phyloP scores from a whole-genome alignment of 92 coral and sea anemone genomes.

The Pocillopora meandrina region DNA sequence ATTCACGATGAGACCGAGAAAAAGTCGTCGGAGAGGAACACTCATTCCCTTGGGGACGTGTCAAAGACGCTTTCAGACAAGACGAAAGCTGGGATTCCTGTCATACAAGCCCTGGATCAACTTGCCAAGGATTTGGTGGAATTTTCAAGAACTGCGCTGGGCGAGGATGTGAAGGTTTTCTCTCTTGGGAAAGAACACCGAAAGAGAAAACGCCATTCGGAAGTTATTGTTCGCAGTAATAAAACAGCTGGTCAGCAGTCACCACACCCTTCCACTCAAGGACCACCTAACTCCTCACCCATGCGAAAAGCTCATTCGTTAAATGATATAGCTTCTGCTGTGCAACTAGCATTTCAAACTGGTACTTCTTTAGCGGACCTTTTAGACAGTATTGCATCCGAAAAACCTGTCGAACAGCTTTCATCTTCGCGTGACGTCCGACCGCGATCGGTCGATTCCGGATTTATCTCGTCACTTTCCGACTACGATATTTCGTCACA shows the following conservation, averaged over 20 bases:
- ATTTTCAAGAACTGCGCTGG: conserved; percentile 27
- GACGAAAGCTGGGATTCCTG: conserved; percentile 75
- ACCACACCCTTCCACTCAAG: conserved; percentile 11
- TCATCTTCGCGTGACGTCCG: conserved; percentile 20
- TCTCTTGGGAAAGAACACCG: conserved; percentile 1
- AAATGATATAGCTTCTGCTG: conserved; percentile 83
- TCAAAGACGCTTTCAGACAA: conserved; percentile 68
- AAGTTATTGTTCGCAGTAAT: background rate
- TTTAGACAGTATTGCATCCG: conserved; percentile 54
- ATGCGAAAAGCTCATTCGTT: conserved; percentile 68
- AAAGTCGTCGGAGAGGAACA: conserved; percentile 52
- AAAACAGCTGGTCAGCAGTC: background rate
- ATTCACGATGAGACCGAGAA: conserved; percentile 14
- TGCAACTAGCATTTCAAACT: conserved; percentile 68
- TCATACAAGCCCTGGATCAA: conserved; percentile 78
- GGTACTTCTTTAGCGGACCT: conserved; percentile 59
- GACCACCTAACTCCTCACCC: conserved; percentile 63
- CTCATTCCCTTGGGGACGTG: conserved; percentile 76
- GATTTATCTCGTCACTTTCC: conserved; percentile 29
- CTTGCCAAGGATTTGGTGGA: conserved; percentile 63
- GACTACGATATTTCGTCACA: conserved; percentile 41
- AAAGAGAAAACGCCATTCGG: conserved; percentile 31
- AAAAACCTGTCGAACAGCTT: conserved; percentile 37
- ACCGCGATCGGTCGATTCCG: conserved; percentile 51
- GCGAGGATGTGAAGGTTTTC: background rate